These are phyloP conservation scores for Xestobium rufovillosum DNA, from an alignment of 2,888 invertebrate species.

Conservation along the genomic window DNA sequence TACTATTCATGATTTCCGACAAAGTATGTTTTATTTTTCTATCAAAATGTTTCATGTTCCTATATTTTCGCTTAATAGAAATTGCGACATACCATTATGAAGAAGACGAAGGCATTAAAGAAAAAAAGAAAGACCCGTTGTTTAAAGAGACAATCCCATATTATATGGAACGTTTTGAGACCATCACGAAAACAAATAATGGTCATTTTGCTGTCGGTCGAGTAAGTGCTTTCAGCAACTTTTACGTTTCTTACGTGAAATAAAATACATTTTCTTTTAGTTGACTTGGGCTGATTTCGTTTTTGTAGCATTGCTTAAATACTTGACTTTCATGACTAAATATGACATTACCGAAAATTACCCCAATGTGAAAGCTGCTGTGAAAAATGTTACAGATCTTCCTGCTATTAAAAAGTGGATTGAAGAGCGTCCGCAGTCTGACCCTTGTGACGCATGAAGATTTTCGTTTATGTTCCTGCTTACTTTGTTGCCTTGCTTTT, in stretches of 20 bases:
- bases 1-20: slow-evolving; percentile 52
- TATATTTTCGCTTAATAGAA: too few relatives aligned
- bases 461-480: too few relatives aligned
- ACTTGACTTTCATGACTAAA: slow-evolving; percentile 1
- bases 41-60: too few relatives aligned
- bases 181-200: slow-evolving; percentile 49
- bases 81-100: slow-evolving; percentile 50
- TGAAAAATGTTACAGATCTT: slow-evolving; percentile 5
- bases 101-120: slow-evolving; percentile 45
- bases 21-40: slow-evolving; percentile 49
- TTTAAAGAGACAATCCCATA: slow-evolving; percentile 48
- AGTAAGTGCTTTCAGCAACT: too few relatives aligned
- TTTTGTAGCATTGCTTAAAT: not conserved
- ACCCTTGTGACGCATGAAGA: too few relatives aligned
- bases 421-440: slow-evolving; percentile 9
- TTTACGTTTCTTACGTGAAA: too few relatives aligned
- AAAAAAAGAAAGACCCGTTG: slow-evolving; percentile 42
- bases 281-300: slow-evolving; percentile 10
- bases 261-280: slow-evolving; percentile 6
- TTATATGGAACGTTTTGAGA: slow-evolving; percentile 50
- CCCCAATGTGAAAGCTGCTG: slow-evolving; percentile 8
- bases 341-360: slow-evolving; percentile 5
- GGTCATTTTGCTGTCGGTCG: slow-evolving; percentile 50
- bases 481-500: too few relatives aligned
- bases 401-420: slow-evolving; percentile 13